phyloP scores from a whole-genome alignment of 2,797 vertebrate species.

The Poecilia gillii region DNA sequence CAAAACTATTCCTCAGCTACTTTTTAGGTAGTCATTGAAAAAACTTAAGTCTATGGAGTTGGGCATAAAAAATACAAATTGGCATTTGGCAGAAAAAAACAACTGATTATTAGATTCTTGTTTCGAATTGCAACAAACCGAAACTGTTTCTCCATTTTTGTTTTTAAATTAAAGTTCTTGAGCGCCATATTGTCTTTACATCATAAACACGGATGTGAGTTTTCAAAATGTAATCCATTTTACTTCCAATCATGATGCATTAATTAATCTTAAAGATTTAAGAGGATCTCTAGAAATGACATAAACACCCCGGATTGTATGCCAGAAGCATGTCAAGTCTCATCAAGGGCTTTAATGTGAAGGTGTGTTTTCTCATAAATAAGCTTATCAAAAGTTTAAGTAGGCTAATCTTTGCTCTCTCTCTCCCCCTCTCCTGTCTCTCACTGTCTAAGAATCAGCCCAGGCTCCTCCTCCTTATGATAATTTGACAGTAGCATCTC shows the following conservation, averaged over 20 bases:
- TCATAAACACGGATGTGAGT: neutral
- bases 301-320: slow-evolving; percentile 46
- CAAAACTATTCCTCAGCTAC: neutral
- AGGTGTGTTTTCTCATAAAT: slow-evolving; percentile 65
- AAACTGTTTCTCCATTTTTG: neutral
- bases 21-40: neutral
- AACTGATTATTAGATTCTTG: too few species aligned
- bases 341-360: slow-evolving; percentile 53
- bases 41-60: neutral
- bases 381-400: slow-evolving; percentile 76
- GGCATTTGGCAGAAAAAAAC: neutral
- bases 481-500: slow-evolving; percentile 83
- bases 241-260: slow-evolving; percentile 1
- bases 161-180: neutral
- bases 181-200: neutral
- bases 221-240: neutral
- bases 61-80: neutral
- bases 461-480: slow-evolving; percentile 78
- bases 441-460: slow-evolving; percentile 70
- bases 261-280: slow-evolving; percentile 9
- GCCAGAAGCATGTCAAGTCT: slow-evolving; percentile 30
- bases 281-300: slow-evolving; percentile 37
- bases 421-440: slow-evolving; percentile 45
- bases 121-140: neutral
- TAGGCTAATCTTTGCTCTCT: slow-evolving; percentile 70